Evolutionary conservation across 2,797 vertebrate genomes (phyloP).

Genomic region (Kryptolebias ocellatus): DNA sequence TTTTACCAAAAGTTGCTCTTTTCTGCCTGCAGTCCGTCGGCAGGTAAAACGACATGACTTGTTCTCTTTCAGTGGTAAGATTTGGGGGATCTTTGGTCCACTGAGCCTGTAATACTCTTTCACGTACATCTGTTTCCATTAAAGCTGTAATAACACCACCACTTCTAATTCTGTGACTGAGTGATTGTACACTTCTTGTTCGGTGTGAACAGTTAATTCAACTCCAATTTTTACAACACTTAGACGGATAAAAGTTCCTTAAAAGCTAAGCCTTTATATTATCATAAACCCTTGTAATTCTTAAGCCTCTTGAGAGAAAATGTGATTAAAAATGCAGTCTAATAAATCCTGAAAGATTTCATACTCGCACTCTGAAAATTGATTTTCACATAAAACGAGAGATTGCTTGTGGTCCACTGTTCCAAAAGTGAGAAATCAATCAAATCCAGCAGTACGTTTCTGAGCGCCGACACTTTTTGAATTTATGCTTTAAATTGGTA

Average conservation of each 20-base stretch:
- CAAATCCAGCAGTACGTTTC: slow-evolving; percentile 23
- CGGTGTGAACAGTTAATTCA: slow-evolving; percentile 9
- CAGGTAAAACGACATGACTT: too few species aligned
- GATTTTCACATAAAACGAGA: slow-evolving; percentile 64
- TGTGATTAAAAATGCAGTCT: slow-evolving; percentile 54
- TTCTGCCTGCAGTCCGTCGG: too few species aligned
- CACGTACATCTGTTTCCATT: slow-evolving; percentile 1
- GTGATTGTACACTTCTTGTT: slow-evolving; percentile 8
- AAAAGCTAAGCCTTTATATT: slow-evolving; percentile 18
- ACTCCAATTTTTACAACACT: slow-evolving; percentile 6
- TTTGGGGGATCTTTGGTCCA: slow-evolving; percentile 9
- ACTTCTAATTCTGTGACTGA: not conserved
- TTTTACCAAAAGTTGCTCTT: too few species aligned
- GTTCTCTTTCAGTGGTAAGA: not conserved
- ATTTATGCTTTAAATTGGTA: slow-evolving; percentile 1
- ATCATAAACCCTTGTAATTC: slow-evolving; percentile 33
- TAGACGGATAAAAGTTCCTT: slow-evolving; percentile 22
- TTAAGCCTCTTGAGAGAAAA: slow-evolving; percentile 38
- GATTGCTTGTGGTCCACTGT: slow-evolving; percentile 55
- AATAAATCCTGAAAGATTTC: slow-evolving; percentile 58
- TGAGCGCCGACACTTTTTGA: slow-evolving; percentile 7
- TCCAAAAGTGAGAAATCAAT: slow-evolving; percentile 53
- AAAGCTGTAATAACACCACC: not conserved
- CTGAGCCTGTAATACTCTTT: slow-evolving; percentile 9
- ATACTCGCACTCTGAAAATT: slow-evolving; percentile 46